Evolutionary conservation across 2,797 vertebrate species (phyloP).

Genomic region (Micropoecilia bifurca): DNA sequence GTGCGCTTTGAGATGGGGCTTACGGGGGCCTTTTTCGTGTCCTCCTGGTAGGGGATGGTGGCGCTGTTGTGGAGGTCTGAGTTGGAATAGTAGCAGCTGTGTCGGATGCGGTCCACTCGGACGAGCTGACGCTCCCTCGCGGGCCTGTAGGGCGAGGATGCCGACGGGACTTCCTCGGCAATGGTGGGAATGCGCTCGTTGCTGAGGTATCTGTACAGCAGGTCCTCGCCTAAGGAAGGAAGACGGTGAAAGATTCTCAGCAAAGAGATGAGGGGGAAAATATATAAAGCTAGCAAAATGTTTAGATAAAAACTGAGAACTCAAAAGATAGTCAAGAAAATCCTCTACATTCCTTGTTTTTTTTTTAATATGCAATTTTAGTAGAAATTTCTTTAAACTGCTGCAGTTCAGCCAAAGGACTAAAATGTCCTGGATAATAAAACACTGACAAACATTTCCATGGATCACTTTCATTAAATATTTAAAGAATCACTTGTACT

Average conservation of each 20-base stretch:
- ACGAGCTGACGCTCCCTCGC: slow-evolving; percentile 83
- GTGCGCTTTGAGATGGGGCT: slow-evolving; percentile 82
- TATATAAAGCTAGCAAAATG: not conserved
- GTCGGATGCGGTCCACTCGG: slow-evolving; percentile 88
- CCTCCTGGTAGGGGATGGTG: slow-evolving; percentile 93
- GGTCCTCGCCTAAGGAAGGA: slow-evolving; percentile 84
- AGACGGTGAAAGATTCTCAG: not conserved
- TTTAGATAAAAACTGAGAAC: not conserved
- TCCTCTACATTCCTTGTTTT: not conserved
- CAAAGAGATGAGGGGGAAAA: not conserved
- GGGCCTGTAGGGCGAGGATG: slow-evolving; percentile 79
- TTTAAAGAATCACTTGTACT: not conserved
- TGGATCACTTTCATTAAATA: not conserved
- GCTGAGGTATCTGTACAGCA: slow-evolving; percentile 92
- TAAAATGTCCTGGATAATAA: not conserved
- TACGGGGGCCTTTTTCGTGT: slow-evolving; percentile 81
- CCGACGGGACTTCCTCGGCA: slow-evolving; percentile 83
- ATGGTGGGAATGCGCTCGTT: slow-evolving; percentile 93
- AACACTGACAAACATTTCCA: not conserved
- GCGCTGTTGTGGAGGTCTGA: slow-evolving; percentile 91
- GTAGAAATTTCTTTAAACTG: not conserved
- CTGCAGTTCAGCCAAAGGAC: not conserved
- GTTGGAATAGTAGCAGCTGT: slow-evolving; percentile 87
- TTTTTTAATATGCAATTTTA: not conserved
- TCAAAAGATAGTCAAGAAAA: not conserved